phyloP scores from a whole-genome alignment of 2,888 invertebrate genomes.

The Lasiommata megera region DNA sequence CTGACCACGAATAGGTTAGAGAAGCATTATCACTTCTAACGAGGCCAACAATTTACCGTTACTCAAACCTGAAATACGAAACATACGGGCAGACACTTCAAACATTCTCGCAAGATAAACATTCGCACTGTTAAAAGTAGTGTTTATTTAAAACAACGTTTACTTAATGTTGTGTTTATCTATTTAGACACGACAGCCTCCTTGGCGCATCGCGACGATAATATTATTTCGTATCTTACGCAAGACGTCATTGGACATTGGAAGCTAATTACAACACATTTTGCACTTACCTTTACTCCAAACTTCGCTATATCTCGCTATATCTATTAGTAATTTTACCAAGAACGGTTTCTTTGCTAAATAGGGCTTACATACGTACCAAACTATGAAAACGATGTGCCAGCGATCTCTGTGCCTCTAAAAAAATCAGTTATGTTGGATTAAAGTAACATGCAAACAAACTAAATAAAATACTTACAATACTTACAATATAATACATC shows the following conservation, averaged over 20 bases:
- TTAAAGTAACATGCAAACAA: too few relatives aligned
- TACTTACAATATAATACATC: too few relatives aligned
- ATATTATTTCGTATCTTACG: not conserved
- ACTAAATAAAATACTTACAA: too few relatives aligned
- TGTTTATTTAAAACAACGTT: slow-evolving; percentile 19
- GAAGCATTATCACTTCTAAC: slow-evolving; percentile 66
- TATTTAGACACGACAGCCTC: not conserved
- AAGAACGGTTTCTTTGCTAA: too few relatives aligned
- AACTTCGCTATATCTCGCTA: too few relatives aligned
- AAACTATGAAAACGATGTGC: too few relatives aligned
- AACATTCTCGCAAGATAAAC: slow-evolving; percentile 23
- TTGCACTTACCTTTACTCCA: too few relatives aligned
- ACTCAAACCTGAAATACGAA: slow-evolving; percentile 46
- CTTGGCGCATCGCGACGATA: not conserved
- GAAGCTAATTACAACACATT: too few relatives aligned
- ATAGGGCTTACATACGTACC: too few relatives aligned
- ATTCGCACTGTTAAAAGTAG: slow-evolving; percentile 15
- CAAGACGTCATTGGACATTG: not conserved
- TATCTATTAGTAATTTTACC: too few relatives aligned
- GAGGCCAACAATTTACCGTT: slow-evolving; percentile 63
- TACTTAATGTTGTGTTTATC: not conserved
- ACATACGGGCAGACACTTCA: slow-evolving; percentile 45
- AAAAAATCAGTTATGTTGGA: too few relatives aligned
- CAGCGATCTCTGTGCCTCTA: too few relatives aligned
- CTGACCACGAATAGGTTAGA: slow-evolving; percentile 51